A percentile compares a stretch with the other conserved stretches of the same genome.
Evolutionary conservation across 2,797 vertebrate species (phyloP).

Genomic region (Mallotus villosus): DNA sequence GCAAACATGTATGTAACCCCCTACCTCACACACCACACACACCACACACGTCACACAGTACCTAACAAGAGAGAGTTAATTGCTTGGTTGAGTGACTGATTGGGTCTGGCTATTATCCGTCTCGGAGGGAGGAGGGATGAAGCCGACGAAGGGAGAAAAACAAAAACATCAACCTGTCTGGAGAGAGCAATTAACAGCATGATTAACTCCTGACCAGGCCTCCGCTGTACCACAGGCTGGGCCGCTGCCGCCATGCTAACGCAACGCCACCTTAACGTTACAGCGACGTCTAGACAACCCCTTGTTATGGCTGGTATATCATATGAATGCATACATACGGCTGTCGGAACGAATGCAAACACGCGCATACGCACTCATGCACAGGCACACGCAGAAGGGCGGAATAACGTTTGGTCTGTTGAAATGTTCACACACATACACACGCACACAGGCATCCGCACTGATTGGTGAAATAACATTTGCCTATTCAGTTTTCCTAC

Average conservation of each 20-base stretch:
- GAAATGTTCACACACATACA: conserved; percentile 38
- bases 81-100: conserved; percentile 63
- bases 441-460: neutral
- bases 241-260: no score
- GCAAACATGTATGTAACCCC: neutral
- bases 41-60: conserved; percentile 36
- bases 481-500: conserved; percentile 33
- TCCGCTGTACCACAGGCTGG: no score
- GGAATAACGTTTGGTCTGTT: no score
- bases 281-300: no score
- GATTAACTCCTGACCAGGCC: no score
- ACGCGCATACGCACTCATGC: no score
- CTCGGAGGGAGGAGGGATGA: conserved; percentile 34
- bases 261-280: no score
- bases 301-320: no score
- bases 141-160: conserved; percentile 45
- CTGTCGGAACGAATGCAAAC: no score
- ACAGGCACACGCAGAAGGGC: no score
- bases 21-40: conserved; percentile 7
- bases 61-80: conserved; percentile 58
- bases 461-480: conserved; percentile 40
- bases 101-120: conserved; percentile 49
- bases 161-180: conserved; percentile 61
- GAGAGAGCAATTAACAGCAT: conserved; percentile 56
- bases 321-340: no score